Conservation (phyloP, 2,888 invertebrate genomes). For the Drosophila monieri region DNA sequence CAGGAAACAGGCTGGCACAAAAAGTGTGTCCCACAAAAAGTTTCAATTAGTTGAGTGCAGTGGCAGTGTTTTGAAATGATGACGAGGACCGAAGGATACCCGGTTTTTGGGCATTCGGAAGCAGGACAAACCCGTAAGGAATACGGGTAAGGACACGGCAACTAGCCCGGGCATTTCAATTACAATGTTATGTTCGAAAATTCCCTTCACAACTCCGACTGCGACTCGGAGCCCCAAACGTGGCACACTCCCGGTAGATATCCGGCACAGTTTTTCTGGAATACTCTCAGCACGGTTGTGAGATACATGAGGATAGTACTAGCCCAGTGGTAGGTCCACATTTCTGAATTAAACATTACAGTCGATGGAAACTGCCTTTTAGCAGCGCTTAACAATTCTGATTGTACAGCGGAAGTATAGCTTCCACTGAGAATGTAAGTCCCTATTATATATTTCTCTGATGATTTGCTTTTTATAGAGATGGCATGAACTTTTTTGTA, state of each 20-base stretch:
- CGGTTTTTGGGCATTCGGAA: conserved; percentile 11
- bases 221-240: conserved; percentile 14
- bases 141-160: background rate
- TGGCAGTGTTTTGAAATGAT: conserved; percentile 40
- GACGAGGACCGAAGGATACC: conserved; percentile 17
- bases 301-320: conserved; percentile 1
- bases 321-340: conserved; percentile 17
- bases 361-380: conserved; percentile 15
- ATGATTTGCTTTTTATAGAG: background rate
- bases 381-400: conserved; percentile 11
- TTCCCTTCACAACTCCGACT: conserved; percentile 17
- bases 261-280: conserved; percentile 39
- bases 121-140: conserved; percentile 24
- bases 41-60: conserved; percentile 67
- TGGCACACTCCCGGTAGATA: conserved; percentile 56
- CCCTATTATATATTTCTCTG: background rate
- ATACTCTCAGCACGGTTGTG: conserved; percentile 20
- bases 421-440: background rate
- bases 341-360: conserved; percentile 22
- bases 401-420: conserved; percentile 14
- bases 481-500: background rate
- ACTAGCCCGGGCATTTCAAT: conserved; percentile 12
- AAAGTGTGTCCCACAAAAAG: conserved; percentile 41
- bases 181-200: conserved; percentile 18
- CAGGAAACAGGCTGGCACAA: conserved; percentile 33